Evolutionary conservation across 2,797 vertebrate genomes (phyloP), one percentile per base, ranked within the genome.

Genomic region (Lates japonicus): DNA sequence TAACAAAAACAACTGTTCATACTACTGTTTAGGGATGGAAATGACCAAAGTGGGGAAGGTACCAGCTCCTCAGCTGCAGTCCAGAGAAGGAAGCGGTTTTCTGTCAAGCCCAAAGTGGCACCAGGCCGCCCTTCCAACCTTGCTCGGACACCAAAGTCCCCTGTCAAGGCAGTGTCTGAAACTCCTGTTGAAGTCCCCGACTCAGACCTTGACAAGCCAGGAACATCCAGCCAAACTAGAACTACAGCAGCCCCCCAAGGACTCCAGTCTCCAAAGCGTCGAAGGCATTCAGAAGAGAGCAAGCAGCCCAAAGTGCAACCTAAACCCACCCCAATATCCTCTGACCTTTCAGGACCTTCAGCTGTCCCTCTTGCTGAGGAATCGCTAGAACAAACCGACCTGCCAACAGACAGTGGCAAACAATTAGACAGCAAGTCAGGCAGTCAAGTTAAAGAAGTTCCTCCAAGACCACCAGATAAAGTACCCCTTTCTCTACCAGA

Each of bases 11-110:
- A 78, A 58, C 31, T 41, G 0, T 58, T 64, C 4, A 25, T 42
- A 6, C 14, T 62, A 0, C 13, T 70, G 6, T 85, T 74, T 80
- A 98, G 97, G 17, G 84, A 93, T 87, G 90, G 83, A 58, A 92
- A 85, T 70, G 88, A 84, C 6, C 83, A 88, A 81, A 87, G 55
- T 87, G 85, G 67, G 59, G 93, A 95, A 64, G 90, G 72, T 68
- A 90, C 92, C 70, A 76, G 81, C 70, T 74, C 93, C 16, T 82
- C 91, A 31, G 79, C 93, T 77, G 92, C 93, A 70, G 72, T 93
- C 4, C 97, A 97, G 89, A 97, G 97, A 88, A 96, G 97, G 92
- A 98, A 98, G 81, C 95, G 97, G 16, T 91, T 98, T 82, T 95
- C 95, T 59, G 93, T 97, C 74, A 98, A 97, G 91, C 96, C 97